A percentile compares a stretch with the other conserved stretches of the same genome.
phyloP scores from a whole-genome alignment of 1,140 invertebrate genomes.

The Anagrus nilaparvatae region DNA sequence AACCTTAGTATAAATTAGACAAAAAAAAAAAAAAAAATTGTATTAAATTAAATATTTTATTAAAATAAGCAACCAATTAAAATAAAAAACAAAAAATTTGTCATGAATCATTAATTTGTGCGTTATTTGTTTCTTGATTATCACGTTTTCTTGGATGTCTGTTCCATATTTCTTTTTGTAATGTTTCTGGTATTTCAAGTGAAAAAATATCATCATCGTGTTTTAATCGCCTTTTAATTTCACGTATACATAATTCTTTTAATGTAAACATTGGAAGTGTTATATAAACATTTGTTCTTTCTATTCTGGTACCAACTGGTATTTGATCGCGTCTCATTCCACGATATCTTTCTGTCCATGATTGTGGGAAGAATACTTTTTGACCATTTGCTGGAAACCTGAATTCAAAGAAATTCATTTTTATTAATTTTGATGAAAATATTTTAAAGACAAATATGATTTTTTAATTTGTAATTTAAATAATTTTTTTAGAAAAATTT shows the following conservation, averaged over 20 bases:
- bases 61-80: no score
- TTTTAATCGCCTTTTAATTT: constrained; percentile 23
- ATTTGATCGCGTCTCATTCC: constrained; percentile 4
- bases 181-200: constrained; percentile 28
- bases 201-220: constrained; percentile 31
- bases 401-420: constrained; percentile 12
- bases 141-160: constrained; percentile 19
- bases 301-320: constrained; percentile 16
- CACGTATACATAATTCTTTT: constrained; percentile 29
- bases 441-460: no score
- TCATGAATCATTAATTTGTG: no score
- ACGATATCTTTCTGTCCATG: constrained; percentile 20
- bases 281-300: constrained; percentile 29
- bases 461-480: no score
- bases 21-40: no score
- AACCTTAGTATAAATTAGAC: no score
- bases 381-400: constrained; percentile 28
- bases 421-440: no score
- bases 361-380: constrained; percentile 34
- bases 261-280: constrained; percentile 33
- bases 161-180: constrained; percentile 24
- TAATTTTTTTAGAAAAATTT: no score
- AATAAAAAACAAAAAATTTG: no score
- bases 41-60: no score
- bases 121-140: no score